Conservation (phyloP, 1,140 invertebrate genomes). For the Holotrichia oblita region DNA sequence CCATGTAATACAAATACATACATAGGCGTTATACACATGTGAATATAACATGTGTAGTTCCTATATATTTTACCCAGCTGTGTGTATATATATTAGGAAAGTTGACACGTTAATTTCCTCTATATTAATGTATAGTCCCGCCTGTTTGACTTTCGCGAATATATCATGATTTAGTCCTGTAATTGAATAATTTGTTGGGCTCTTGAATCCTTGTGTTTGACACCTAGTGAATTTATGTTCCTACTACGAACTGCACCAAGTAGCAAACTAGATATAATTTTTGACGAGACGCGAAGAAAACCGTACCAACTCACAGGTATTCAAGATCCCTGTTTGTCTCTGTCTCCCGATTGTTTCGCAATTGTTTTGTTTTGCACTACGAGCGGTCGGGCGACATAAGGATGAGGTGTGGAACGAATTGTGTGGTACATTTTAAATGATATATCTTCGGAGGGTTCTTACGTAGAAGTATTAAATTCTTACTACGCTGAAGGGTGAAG, state of each 20-base stretch:
- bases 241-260: neutral
- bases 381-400: neutral
- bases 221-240: conserved; percentile 35
- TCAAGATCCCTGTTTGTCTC: neutral
- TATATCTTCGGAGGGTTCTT: conserved; percentile 27
- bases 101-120: conserved; percentile 41
- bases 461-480: conserved; percentile 27
- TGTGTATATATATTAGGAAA: conserved; percentile 33
- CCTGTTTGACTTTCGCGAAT: conserved; percentile 37
- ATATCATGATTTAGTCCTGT: conserved; percentile 37
- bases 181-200: conserved; percentile 41
- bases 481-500: neutral
- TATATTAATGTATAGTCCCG: conserved; percentile 38
- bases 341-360: conserved; percentile 18
- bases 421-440: conserved; percentile 31
- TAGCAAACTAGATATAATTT: conserved; percentile 13
- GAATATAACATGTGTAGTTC: neutral
- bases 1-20: neutral
- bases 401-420: neutral
- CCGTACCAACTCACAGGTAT: neutral
- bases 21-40: neutral
- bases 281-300: conserved; percentile 6
- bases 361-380: conserved; percentile 1
- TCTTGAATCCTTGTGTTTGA: conserved; percentile 38
- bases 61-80: conserved; percentile 15